These are phyloP conservation scores for Callospermophilus lateralis DNA, from an alignment of 2,113 vertebrate species.

Conservation along the genomic window DNA sequence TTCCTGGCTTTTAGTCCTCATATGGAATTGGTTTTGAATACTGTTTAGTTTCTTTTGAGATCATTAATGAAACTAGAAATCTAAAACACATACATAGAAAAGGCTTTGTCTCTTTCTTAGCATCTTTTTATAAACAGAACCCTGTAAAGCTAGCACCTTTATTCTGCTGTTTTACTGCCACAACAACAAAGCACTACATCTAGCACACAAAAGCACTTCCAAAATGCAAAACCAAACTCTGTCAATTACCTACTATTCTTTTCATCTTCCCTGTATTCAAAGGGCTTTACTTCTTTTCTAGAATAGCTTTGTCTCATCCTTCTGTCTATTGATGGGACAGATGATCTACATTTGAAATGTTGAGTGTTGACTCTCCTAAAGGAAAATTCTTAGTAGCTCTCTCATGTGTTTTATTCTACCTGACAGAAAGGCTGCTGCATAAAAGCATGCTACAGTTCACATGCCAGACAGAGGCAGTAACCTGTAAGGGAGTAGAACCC, in stretches of 20 bases:
- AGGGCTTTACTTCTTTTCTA: slow-evolving; percentile 19
- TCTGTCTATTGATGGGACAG: slow-evolving; percentile 16
- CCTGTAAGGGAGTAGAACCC: not conserved
- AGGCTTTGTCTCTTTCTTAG: not conserved
- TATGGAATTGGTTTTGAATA: slow-evolving; percentile 27
- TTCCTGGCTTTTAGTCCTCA: not conserved
- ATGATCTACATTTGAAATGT: slow-evolving; percentile 64
- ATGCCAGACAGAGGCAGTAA: not conserved
- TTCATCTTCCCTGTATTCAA: not conserved
- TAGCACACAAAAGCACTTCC: slow-evolving; percentile 17
- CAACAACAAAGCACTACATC: not conserved
- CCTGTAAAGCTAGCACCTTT: slow-evolving; percentile 5
- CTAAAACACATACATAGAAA: not conserved
- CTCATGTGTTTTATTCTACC: not conserved
- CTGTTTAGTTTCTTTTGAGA: not conserved
- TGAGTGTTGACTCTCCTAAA: slow-evolving; percentile 63
- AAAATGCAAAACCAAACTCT: slow-evolving; percentile 37
- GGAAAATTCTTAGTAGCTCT: slow-evolving; percentile 34
- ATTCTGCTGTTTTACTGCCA: not conserved
- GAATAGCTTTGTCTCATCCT: slow-evolving; percentile 27
- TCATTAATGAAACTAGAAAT: slow-evolving; percentile 56
- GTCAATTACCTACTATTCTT: slow-evolving; percentile 16
- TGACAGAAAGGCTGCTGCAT: not conserved
- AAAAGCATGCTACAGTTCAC: not conserved
- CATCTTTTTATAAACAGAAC: slow-evolving; percentile 53